Evolutionary conservation across 2,797 vertebrate genomes (phyloP), one percentile per base, ranked within the genome.

Genomic region (Poeciliopsis gracilis): DNA sequence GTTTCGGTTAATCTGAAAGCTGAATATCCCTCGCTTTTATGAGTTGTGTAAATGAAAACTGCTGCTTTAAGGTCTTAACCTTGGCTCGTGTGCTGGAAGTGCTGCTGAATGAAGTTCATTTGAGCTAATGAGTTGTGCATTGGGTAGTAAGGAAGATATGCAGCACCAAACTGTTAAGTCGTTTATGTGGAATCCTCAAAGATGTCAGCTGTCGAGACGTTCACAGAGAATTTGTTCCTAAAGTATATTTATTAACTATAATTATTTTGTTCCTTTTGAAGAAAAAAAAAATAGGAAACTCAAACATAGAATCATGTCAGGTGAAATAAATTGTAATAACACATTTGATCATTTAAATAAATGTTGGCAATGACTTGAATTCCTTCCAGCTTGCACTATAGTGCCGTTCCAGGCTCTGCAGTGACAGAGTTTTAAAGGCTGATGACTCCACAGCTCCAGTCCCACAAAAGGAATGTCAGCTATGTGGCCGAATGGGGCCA

Each of bases 401-500:
- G 73, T 73, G 74, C 70, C 70, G 3, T 76, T 74, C 18, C 72
- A 49, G 82, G 77, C 83, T 83, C 51, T n/a, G 25, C 78, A 70
- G 82, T 79, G 90, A 90, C 85, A 73, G 75, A 78, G 73, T 85
- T 87, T 85, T 75, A 80, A 88, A 78, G 76, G 78, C 82, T 82
- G 91, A 91, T 87, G 91, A 90, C 88, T 92, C 83, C 75, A 61
- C 85, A 85, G 86, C 89, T 88, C 87, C 73, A 83, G 90, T 91
- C 91, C 90, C 82, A 82, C 78, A 55, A 38, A 79, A 91, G 91
- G 92, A 94, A 94, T 94, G 87, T 87, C 70, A 94, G 90, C 88
- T 90, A 94, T 94, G 92, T 90, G 88, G 86, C 80, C 91, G 88
- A 88, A 90, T 91, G 91, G 88, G 91, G 91, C 88, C 91, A 88